Conservation (phyloP, 1,140 invertebrate species). For the Nebria ingens region DNA sequence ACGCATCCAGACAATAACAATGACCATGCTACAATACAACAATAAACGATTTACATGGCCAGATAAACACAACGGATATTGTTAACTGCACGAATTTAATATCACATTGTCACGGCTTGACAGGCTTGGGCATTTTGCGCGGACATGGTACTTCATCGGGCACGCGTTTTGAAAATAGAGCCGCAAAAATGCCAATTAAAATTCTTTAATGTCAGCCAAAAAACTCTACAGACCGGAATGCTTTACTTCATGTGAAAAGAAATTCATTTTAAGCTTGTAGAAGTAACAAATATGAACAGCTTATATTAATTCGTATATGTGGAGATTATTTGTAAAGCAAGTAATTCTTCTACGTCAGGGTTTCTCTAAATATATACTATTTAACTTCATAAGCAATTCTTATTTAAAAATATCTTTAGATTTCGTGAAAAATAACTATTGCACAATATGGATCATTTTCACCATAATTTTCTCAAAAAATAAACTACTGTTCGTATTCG, state of each 20-base stretch:
- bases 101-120: background rate
- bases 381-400: background rate
- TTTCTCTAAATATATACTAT: background rate
- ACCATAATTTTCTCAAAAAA: too few relatives aligned
- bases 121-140: background rate
- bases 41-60: background rate
- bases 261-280: background rate
- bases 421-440: too few relatives aligned
- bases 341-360: background rate
- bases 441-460: too few relatives aligned
- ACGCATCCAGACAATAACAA: background rate
- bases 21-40: background rate
- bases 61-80: background rate
- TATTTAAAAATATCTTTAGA: too few relatives aligned
- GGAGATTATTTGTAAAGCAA: too few relatives aligned
- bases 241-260: background rate
- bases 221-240: background rate
- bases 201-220: background rate
- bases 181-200: constrained; percentile 8
- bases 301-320: too few relatives aligned
- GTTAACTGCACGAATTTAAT: background rate
- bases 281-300: too few relatives aligned
- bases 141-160: background rate
- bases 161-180: background rate
- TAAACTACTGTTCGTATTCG: too few relatives aligned